These are phyloP conservation scores for Neria commutata DNA, from an alignment of 2,888 invertebrate genomes.

Conservation along the genomic window DNA sequence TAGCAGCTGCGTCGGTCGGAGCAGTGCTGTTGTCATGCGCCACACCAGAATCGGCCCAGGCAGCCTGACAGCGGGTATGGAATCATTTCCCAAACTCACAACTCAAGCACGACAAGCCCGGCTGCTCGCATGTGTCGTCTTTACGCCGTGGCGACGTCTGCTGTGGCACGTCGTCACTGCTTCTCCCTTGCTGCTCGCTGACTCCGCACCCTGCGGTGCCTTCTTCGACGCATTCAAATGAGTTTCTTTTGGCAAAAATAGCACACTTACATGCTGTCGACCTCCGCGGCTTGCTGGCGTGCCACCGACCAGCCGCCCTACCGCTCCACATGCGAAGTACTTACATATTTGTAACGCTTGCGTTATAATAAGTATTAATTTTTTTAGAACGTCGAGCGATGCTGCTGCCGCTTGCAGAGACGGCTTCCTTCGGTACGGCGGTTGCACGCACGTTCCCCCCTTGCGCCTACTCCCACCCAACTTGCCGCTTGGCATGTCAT, in stretches of 20 bases:
- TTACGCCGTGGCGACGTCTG: too few species aligned
- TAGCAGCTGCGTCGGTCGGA: slow-evolving; percentile 4
- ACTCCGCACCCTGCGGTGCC: neutral
- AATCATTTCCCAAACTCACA: neutral
- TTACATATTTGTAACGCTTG: neutral
- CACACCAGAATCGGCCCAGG: too few species aligned
- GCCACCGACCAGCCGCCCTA: neutral
- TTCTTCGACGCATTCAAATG: neutral
- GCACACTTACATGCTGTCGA: slow-evolving; percentile 1
- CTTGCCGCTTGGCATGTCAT: neutral
- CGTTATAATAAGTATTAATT: too few species aligned
- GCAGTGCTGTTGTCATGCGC: neutral
- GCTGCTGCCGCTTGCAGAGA: too few species aligned
- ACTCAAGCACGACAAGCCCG: neutral
- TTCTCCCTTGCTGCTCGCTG: too few species aligned
- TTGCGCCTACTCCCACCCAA: too few species aligned
- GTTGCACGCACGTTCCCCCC: too few species aligned
- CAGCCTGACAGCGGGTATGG: too few species aligned
- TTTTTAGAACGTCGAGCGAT: too few species aligned
- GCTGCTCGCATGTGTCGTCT: neutral
- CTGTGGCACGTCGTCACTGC: too few species aligned
- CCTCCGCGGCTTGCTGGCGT: slow-evolving; percentile 12
- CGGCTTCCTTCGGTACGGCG: too few species aligned
- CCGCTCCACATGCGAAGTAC: neutral
- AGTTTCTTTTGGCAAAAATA: too few species aligned